Evolutionary conservation across 2,888 invertebrate genomes (phyloP).

Genomic region (Dichetophora obliterata): DNA sequence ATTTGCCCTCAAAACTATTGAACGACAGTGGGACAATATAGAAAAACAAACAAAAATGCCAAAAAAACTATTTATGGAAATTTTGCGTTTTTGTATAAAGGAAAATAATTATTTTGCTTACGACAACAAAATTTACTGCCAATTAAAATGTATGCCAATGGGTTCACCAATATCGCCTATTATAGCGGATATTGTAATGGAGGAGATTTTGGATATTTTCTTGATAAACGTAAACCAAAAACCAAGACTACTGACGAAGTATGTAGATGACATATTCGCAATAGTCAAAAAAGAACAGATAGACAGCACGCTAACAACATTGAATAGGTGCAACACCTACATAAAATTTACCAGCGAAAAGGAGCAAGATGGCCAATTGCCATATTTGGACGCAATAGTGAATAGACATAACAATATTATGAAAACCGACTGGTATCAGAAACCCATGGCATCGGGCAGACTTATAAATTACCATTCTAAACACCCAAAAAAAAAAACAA

Average conservation of each 20-base stretch:
- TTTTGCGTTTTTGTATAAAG: too few species aligned
- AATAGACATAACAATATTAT: slow-evolving; percentile 11
- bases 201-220: too few species aligned
- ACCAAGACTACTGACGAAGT: too few species aligned
- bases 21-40: background rate
- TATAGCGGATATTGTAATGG: too few species aligned
- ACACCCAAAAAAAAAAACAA: slow-evolving; percentile 3
- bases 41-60: background rate
- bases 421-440: slow-evolving; percentile 6
- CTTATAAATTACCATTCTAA: slow-evolving; percentile 26
- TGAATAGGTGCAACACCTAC: too few species aligned
- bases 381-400: slow-evolving; percentile 8
- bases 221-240: too few species aligned
- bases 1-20: background rate
- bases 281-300: background rate
- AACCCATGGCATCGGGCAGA: background rate
- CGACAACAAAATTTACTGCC: too few species aligned
- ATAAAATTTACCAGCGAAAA: background rate
- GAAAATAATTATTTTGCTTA: too few species aligned
- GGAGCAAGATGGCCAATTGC: background rate
- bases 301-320: too few species aligned
- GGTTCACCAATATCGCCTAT: too few species aligned
- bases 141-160: too few species aligned
- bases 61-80: background rate
- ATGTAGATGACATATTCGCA: background rate